A percentile compares a stretch with the other conserved stretches of the same genome.
Evolutionary conservation across 2,113 vertebrate species (phyloP).

Genomic region (Hiodon tergisus): DNA sequence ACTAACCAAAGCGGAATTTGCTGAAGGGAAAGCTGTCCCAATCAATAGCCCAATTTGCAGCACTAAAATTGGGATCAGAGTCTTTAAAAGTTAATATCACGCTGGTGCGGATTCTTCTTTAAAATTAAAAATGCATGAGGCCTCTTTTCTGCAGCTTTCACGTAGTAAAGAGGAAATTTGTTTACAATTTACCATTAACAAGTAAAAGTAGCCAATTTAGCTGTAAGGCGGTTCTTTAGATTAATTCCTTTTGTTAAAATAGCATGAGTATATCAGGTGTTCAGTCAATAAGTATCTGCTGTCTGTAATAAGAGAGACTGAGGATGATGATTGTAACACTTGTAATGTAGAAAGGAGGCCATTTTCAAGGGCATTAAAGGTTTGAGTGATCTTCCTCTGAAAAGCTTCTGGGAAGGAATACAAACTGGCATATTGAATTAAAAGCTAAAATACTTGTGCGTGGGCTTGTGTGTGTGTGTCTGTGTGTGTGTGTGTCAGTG

Average conservation of each 20-base stretch:
- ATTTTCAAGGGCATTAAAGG: not conserved
- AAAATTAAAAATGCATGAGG: not conserved
- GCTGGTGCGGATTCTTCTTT: not conserved
- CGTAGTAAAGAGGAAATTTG: not conserved
- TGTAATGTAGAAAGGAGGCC: not conserved
- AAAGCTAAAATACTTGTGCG: not conserved
- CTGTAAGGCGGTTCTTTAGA: not conserved
- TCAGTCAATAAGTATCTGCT: not conserved
- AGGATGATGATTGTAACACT: not conserved
- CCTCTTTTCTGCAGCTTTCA: not conserved
- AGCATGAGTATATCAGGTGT: not conserved
- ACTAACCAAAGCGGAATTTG: constrained; percentile 54
- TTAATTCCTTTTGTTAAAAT: not conserved
- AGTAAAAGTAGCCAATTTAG: not conserved
- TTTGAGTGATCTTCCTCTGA: not conserved
- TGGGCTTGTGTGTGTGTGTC: not conserved
- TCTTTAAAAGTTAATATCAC: constrained; percentile 53
- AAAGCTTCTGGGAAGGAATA: not conserved
- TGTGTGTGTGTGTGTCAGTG: not conserved
- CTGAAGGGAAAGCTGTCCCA: constrained; percentile 44
- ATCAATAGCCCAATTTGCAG: constrained; percentile 62
- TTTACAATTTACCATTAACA: not conserved
- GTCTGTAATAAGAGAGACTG: not conserved
- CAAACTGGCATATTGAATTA: not conserved
- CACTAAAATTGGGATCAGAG: constrained; percentile 65